Percentiles rank a stretch among this genome's conserved stretches.
These are phyloP conservation scores for Protomyctophum bolini DNA, from an alignment of 2,113 vertebrate species.

Conservation along the genomic window DNA sequence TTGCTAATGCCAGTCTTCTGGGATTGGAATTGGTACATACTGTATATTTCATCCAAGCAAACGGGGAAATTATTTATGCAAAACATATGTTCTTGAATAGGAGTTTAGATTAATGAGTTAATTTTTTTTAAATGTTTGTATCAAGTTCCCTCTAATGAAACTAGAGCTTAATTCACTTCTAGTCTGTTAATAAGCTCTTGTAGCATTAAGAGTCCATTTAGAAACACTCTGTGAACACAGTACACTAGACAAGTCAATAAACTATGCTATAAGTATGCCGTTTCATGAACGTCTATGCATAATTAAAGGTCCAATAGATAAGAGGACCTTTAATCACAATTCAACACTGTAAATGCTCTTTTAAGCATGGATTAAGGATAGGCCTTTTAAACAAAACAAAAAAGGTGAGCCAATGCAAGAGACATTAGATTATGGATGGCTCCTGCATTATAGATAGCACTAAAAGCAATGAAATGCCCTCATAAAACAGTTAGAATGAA, in stretches of 20 bases:
- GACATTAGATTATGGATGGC: constrained; percentile 9
- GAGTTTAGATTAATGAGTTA: too few species aligned
- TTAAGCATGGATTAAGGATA: not conserved
- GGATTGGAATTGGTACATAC: too few species aligned
- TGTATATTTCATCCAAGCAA: too few species aligned
- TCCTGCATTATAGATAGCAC: constrained; percentile 53
- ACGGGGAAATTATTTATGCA: too few species aligned
- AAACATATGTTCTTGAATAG: too few species aligned
- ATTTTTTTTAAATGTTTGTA: not conserved
- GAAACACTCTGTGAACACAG: too few species aligned
- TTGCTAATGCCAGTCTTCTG: too few species aligned
- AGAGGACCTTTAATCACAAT: constrained; percentile 1
- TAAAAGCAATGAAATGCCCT: constrained; percentile 47
- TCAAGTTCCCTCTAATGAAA: too few species aligned
- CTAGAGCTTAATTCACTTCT: too few species aligned
- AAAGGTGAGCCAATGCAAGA: constrained; percentile 17
- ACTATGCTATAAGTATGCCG: not conserved
- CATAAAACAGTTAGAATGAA: constrained; percentile 31
- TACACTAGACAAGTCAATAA: too few species aligned
- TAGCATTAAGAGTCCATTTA: too few species aligned
- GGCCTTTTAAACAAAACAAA: not conserved
- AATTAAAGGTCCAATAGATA: not conserved
- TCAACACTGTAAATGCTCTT: not conserved
- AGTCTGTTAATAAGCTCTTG: too few species aligned
- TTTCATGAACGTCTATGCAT: not conserved